A percentile compares a stretch with the other conserved stretches of the same genome.
phyloP scores from a whole-genome alignment of 2,888 invertebrate genomes.

The Cheilosia soror region DNA sequence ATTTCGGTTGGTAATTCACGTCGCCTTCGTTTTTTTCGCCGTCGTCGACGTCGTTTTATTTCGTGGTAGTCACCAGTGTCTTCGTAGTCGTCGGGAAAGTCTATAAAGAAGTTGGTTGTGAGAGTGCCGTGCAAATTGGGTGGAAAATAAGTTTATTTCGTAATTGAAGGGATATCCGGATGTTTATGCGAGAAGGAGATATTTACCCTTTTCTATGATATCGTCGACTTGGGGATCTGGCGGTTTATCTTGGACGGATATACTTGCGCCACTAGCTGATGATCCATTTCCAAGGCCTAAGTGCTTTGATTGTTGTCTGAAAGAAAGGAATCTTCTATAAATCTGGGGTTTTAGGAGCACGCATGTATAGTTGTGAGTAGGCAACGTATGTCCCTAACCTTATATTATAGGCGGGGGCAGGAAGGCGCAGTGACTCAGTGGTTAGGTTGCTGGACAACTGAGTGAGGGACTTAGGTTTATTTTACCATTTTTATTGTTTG shows the following conservation, averaged over 20 bases:
- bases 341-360: background rate
- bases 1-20: slow-evolving; percentile 49
- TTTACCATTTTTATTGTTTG: no score
- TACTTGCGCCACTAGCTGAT: slow-evolving; percentile 70
- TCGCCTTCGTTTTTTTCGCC: slow-evolving; percentile 57
- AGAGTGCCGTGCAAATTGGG: slow-evolving; percentile 39
- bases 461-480: no score
- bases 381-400: no score
- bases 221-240: slow-evolving; percentile 15
- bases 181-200: background rate
- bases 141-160: slow-evolving; percentile 7
- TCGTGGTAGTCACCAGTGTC: slow-evolving; percentile 64
- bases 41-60: slow-evolving; percentile 63
- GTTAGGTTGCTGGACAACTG: no score
- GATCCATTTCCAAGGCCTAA: slow-evolving; percentile 86
- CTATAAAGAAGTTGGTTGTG: slow-evolving; percentile 21
- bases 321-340: slow-evolving; percentile 53
- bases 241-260: slow-evolving; percentile 23
- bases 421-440: no score
- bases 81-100: slow-evolving; percentile 25
- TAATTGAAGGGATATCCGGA: background rate
- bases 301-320: slow-evolving; percentile 92
- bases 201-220: slow-evolving; percentile 53
- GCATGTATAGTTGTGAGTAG: no score
- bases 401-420: no score